These are phyloP conservation scores for Polydrusus pterygomalis DNA, from an alignment of 2,888 invertebrate species.

Conservation along the genomic window DNA sequence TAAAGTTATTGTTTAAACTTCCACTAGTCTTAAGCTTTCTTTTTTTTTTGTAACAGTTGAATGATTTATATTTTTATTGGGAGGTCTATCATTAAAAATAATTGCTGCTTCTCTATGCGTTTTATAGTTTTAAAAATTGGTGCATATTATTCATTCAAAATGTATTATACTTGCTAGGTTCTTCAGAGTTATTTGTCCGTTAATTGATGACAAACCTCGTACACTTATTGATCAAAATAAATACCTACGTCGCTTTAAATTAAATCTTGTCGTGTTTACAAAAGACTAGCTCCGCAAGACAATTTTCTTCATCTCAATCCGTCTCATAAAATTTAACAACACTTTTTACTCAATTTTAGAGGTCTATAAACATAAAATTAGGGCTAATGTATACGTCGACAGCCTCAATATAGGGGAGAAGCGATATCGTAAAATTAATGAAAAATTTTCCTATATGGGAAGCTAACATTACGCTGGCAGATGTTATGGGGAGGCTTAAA, in stretches of 20 bases:
- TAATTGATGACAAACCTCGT: background rate
- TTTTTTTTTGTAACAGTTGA: too few relatives aligned
- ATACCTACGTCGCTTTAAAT: background rate
- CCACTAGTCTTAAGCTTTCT: too few relatives aligned
- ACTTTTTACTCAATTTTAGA: slow-evolving; percentile 40
- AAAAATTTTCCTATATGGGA: slow-evolving; percentile 75
- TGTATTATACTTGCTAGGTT: too few relatives aligned
- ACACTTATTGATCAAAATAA: background rate
- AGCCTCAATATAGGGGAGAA: slow-evolving; percentile 26
- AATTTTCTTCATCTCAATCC: slow-evolving; percentile 28
- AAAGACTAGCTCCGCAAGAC: slow-evolving; percentile 5
- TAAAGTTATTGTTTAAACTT: too few relatives aligned
- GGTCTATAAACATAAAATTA: slow-evolving; percentile 41
- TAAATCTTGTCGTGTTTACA: slow-evolving; percentile 8
- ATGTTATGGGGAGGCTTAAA: slow-evolving; percentile 74
- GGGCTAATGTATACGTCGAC: slow-evolving; percentile 35
- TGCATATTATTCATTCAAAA: too few relatives aligned
- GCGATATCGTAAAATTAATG: slow-evolving; percentile 40
- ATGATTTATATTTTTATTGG: too few relatives aligned
- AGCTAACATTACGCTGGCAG: slow-evolving; percentile 76
- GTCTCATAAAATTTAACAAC: slow-evolving; percentile 35
- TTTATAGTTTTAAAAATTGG: too few relatives aligned
- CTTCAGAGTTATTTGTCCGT: background rate
- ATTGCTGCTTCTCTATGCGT: too few relatives aligned
- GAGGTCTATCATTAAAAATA: too few relatives aligned